Percentiles rank a stretch among this genome's conserved stretches.
phyloP scores from a whole-genome alignment of 2,888 invertebrate species.

The Drosophila bunnanda region DNA sequence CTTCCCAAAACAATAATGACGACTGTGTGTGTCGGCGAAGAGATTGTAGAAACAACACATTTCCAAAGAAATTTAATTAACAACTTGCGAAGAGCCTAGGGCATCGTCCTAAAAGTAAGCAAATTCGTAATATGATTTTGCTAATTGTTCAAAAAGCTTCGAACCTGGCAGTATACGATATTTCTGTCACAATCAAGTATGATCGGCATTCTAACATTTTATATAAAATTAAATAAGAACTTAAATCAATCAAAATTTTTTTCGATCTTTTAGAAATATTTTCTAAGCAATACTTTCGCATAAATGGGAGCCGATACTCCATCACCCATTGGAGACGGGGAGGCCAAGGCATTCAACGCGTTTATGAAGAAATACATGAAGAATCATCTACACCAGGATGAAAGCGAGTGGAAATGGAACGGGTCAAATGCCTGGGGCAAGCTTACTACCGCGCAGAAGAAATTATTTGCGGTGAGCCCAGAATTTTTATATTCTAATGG shows the following conservation, averaged over 20 bases:
- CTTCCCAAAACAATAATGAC: conserved; percentile 63
- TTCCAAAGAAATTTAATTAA: conserved; percentile 64
- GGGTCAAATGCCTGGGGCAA: conserved; percentile 20
- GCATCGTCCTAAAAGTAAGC: conserved; percentile 4
- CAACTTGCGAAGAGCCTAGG: conserved; percentile 42
- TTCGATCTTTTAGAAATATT: neutral
- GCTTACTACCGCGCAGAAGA: conserved; percentile 2
- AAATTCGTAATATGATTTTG: conserved; percentile 17
- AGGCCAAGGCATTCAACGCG: neutral
- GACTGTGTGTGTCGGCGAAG: conserved; percentile 6
- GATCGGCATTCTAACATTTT: neutral
- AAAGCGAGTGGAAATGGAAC: neutral
- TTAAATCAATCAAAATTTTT: neutral
- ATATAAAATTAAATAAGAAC: neutral
- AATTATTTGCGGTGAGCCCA: conserved; percentile 7
- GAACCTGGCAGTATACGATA: neutral
- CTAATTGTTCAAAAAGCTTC: conserved; percentile 5
- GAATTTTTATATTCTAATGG: neutral
- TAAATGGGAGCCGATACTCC: conserved; percentile 1
- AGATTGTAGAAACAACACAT: conserved; percentile 14
- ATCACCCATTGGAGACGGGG: neutral
- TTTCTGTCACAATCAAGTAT: neutral
- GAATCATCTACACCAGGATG: neutral
- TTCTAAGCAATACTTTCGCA: neutral
- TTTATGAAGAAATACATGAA: conserved; percentile 8